These are phyloP conservation scores for Drosophila teissieri DNA, from an alignment of 1,140 invertebrate species.

Conservation along the genomic window DNA sequence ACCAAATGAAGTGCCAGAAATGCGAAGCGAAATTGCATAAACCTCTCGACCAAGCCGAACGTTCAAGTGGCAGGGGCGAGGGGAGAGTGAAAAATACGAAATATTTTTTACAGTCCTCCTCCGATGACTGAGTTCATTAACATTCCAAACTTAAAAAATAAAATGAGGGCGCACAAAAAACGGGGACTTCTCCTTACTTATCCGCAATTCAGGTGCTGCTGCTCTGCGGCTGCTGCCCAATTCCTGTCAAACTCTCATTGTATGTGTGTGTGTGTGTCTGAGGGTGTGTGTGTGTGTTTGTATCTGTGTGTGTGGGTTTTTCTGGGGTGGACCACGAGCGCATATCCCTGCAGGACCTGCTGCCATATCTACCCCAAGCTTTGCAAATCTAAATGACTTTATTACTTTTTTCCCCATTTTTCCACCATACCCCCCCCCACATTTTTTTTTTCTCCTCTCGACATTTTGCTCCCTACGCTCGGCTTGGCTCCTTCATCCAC, in stretches of 20 bases:
- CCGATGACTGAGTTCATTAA: slow-evolving; percentile 74
- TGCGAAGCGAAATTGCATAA: slow-evolving; percentile 80
- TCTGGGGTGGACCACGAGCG: slow-evolving; percentile 22
- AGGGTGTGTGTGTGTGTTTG: too few relatives aligned
- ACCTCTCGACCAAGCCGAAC: slow-evolving; percentile 66
- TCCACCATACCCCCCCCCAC: slow-evolving; percentile 27
- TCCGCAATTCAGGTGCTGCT: slow-evolving; percentile 43
- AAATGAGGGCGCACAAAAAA: slow-evolving; percentile 34
- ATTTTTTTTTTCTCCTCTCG: slow-evolving; percentile 47
- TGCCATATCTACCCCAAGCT: slow-evolving; percentile 79
- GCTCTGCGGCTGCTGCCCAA: slow-evolving; percentile 35
- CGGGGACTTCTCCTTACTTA: slow-evolving; percentile 10
- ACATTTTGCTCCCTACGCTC: slow-evolving; percentile 36
- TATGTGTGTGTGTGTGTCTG: not conserved
- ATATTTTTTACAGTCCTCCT: slow-evolving; percentile 56
- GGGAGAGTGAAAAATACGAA: slow-evolving; percentile 14
- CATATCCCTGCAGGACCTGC: slow-evolving; percentile 37
- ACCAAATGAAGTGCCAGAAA: slow-evolving; percentile 80
- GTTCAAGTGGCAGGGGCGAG: slow-evolving; percentile 14
- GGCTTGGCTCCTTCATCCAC: slow-evolving; percentile 12
- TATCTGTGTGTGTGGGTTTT: not conserved
- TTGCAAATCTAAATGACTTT: slow-evolving; percentile 81
- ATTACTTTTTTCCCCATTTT: slow-evolving; percentile 72
- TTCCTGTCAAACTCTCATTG: slow-evolving; percentile 57
- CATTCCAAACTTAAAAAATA: slow-evolving; percentile 59